These are phyloP conservation scores for Colostygia pectinataria DNA, from an alignment of 2,888 invertebrate genomes.

Conservation along the genomic window DNA sequence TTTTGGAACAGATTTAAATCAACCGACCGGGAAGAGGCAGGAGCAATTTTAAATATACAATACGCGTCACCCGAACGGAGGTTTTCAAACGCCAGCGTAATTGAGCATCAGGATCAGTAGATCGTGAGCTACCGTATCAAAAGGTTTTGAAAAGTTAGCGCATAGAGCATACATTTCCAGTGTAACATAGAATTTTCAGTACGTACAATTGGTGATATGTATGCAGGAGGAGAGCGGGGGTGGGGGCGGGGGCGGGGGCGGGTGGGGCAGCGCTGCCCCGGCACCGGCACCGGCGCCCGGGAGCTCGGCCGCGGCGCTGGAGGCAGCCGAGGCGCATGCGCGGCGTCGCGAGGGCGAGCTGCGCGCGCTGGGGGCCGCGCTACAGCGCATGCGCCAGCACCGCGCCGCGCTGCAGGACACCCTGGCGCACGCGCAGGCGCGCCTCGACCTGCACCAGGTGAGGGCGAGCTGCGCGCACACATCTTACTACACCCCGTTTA, in stretches of 20 bases:
- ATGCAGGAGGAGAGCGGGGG: slow-evolving; percentile 40
- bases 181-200: too few relatives aligned
- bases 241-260: slow-evolving; percentile 17
- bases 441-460: slow-evolving; percentile 54
- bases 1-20: too few relatives aligned
- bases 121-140: too few relatives aligned
- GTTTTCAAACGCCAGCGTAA: too few relatives aligned
- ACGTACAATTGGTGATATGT: too few relatives aligned
- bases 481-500: too few relatives aligned
- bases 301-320: slow-evolving; percentile 32
- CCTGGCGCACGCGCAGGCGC: slow-evolving; percentile 41
- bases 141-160: too few relatives aligned
- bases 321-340: slow-evolving; percentile 43
- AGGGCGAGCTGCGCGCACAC: neutral
- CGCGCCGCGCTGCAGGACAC: slow-evolving; percentile 29
- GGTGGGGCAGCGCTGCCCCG: slow-evolving; percentile 22
- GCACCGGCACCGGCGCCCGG: slow-evolving; percentile 41
- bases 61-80: too few relatives aligned
- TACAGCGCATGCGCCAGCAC: slow-evolving; percentile 44
- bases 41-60: too few relatives aligned
- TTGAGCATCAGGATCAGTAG: too few relatives aligned
- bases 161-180: too few relatives aligned
- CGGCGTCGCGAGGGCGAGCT: slow-evolving; percentile 57
- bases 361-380: slow-evolving; percentile 42
- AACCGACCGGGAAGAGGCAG: too few relatives aligned